Evolutionary conservation across 2,113 vertebrate species (phyloP), one percentile per base, ranked within the genome.

Genomic region (Ptychochromis oligacanthus): DNA sequence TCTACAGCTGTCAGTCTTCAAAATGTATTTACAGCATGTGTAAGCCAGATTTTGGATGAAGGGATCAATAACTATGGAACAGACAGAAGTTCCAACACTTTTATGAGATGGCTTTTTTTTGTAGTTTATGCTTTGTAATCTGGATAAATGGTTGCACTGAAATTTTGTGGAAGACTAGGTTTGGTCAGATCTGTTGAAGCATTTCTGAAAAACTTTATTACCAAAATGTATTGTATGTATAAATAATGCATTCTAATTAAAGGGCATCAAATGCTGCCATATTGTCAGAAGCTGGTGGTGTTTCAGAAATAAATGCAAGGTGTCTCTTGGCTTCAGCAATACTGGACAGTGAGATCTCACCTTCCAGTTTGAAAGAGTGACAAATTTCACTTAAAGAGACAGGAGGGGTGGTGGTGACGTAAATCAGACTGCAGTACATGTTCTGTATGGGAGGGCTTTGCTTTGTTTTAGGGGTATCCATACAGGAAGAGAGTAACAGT

Each of bases 1-100:
- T 83, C 56, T 36, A 38, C 81, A 87, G 75, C 78, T 83, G 84
- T 80, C 86, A 76, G 49, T 67, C 70, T 55, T 31, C 17, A 26
- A 22, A 34, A 46, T 76, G 52, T 22, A 11, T 77, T 72, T 84
- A 26, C 72, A 38, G 52, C 20, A 40, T 17, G 6, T 20, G 13
- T 34, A 17, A 17, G 20, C 22, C 52, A 60, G 31, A 10, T 64
- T 78, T 28, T 34, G 3, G 22, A 40, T n/a, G 55, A 75, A 62
- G 31, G 28, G 28, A 31, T 57, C 31, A 20, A 40, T 65, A 1
- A 2, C 38, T 65, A 15, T 43, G 36, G 2, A 43, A 10, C 7
- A 43, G 4, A 18, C 31, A 36, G 22, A 43, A 65, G 62, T 24
- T 22, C 36, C 11, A 22, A 15, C 15, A 6, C 5, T 49, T 17